Base-by-base conservation (phyloP, 2,797 vertebrate genomes). In the Sebastes kiyomatsui region DNA sequence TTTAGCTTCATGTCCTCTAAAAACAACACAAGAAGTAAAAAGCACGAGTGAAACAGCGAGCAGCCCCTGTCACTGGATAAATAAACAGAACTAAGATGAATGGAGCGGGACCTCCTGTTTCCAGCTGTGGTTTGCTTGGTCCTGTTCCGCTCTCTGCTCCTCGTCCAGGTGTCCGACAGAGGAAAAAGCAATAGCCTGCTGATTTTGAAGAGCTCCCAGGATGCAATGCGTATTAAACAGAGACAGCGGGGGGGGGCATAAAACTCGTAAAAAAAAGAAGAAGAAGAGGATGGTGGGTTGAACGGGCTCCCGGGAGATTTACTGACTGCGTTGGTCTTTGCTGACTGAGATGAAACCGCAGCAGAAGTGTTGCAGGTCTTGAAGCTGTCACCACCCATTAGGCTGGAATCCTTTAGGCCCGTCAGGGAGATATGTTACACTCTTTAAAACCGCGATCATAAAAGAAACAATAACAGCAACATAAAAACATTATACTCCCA, bases 361-460 rank as follows among this genome's bases (percentile, higher is more conserved):
- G 64, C 77, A 58, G 3, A 70, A 83, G 70, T 52, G 60, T 42
- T 78, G 76, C 60, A 60, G 71, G 58, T 79, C 77, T 76, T 83
- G 73, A 86, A 90, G 74, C 73, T 90, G 87, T 88, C 88, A 78
- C 71, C 72, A 77, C 22, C 23, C 58, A 81, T 87, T 87, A 85
- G 32, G 38, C 18, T 69, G 62, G 61, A 83, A 72, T 65, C 54
- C 32, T 73, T 22, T 70, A 8, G 16, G 16, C 74, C 74, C 66
- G 28, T 66, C 5, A 9, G 67, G 46, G 20, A 67, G 77, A 78
- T 30, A 49, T 12, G 14, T 13, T 58, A 4, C 12, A 61, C 14
- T 16, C 59, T 52, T 58, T 23, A 18, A 85, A 86, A 84, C 87
- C 70, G 2, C 85, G 60, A 20, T 74, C 58, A 64, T 67, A 76